Percentiles rank a stretch among this genome's conserved stretches.
phyloP scores from a whole-genome alignment of 2,888 invertebrate genomes.

The Dendrolimus pini region DNA sequence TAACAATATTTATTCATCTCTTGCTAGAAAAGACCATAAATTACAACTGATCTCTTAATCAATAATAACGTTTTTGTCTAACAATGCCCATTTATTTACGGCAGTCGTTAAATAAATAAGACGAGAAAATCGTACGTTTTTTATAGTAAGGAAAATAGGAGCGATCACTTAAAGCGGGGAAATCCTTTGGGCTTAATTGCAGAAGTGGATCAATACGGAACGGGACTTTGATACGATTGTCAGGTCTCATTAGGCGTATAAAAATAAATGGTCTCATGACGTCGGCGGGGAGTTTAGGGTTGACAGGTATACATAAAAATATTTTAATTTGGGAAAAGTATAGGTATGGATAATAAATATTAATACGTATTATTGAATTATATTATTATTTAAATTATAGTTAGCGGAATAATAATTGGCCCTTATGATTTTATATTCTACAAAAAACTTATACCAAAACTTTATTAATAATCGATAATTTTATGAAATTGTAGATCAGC shows the following conservation, averaged over 20 bases:
- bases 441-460: too few relatives aligned
- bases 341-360: too few relatives aligned
- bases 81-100: too few relatives aligned
- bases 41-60: not conserved
- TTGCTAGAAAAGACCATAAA: not conserved
- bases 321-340: too few relatives aligned
- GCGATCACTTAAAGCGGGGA: not conserved
- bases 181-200: slow-evolving; percentile 12
- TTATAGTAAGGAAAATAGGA: not conserved
- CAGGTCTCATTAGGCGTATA: slow-evolving; percentile 61
- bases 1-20: too few relatives aligned
- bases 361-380: too few relatives aligned
- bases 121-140: not conserved
- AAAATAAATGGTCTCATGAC: slow-evolving; percentile 58
- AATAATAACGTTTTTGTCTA: too few relatives aligned
- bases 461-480: too few relatives aligned
- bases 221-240: slow-evolving; percentile 38
- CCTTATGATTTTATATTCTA: too few relatives aligned
- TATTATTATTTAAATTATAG: too few relatives aligned
- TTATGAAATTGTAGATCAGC: too few relatives aligned
- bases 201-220: slow-evolving; percentile 34
- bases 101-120: not conserved
- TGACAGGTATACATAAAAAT: not conserved
- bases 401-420: too few relatives aligned
- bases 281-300: slow-evolving; percentile 19